phyloP scores from a whole-genome alignment of 1,140 invertebrate species.

The Drosophila sulfurigaster region DNA sequence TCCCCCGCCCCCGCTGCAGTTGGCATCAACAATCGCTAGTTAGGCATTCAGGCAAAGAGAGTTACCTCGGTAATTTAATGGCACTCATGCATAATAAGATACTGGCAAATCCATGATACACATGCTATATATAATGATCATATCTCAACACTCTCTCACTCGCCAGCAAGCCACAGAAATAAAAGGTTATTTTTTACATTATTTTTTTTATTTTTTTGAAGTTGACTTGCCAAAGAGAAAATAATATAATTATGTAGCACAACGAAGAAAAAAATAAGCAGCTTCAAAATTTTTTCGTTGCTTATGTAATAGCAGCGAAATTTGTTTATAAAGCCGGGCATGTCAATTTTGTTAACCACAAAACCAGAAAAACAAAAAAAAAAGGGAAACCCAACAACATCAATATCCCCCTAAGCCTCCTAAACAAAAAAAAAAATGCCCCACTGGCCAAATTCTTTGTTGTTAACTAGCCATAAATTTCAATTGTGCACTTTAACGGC shows the following conservation, averaged over 20 bases:
- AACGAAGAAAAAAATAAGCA: slow-evolving; percentile 23
- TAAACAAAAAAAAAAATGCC: not conserved
- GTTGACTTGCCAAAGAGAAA: slow-evolving; percentile 52
- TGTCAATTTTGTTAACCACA: slow-evolving; percentile 26
- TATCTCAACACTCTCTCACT: slow-evolving; percentile 39
- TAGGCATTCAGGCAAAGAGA: slow-evolving; percentile 48
- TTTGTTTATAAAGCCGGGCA: slow-evolving; percentile 41
- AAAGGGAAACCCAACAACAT: not conserved
- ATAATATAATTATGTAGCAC: slow-evolving; percentile 52
- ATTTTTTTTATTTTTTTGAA: slow-evolving; percentile 29
- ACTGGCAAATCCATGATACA: slow-evolving; percentile 56
- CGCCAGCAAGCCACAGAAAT: slow-evolving; percentile 27
- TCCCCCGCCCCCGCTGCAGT: slow-evolving; percentile 23
- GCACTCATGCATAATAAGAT: slow-evolving; percentile 59
- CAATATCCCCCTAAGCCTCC: slow-evolving; percentile 1
- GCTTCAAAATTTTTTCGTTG: not conserved
- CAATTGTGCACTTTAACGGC: slow-evolving; percentile 25
- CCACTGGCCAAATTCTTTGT: slow-evolving; percentile 42
- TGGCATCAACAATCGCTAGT: slow-evolving; percentile 42
- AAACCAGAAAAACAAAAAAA: not conserved
- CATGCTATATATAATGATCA: slow-evolving; percentile 70
- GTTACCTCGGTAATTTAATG: slow-evolving; percentile 64
- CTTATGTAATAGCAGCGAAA: slow-evolving; percentile 45
- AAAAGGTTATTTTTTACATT: slow-evolving; percentile 48
- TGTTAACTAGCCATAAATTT: slow-evolving; percentile 37